These are phyloP conservation scores for Linhomoeus sp. DNA, from an alignment of 2,888 invertebrate species.

Conservation along the genomic window DNA sequence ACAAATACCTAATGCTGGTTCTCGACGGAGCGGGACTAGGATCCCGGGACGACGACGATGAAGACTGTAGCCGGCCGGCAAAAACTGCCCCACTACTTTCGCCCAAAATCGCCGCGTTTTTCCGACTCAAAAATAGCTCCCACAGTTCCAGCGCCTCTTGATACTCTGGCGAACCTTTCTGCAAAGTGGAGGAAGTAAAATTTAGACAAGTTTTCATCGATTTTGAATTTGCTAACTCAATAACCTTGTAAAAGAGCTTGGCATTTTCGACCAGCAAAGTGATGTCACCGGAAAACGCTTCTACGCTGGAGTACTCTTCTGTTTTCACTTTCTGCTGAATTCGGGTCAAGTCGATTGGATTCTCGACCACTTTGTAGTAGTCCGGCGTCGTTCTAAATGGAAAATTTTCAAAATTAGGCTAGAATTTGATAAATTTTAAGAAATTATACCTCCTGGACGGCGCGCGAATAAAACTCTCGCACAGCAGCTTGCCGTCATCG, in stretches of 20 bases:
- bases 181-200: too few species aligned
- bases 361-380: slow-evolving; percentile 51
- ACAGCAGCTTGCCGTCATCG: slow-evolving; percentile 67
- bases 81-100: too few species aligned
- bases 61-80: too few species aligned
- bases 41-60: slow-evolving; percentile 36
- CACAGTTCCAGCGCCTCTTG: slow-evolving; percentile 70
- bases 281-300: slow-evolving; percentile 69
- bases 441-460: slow-evolving; percentile 56
- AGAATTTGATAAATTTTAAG: not conserved
- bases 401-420: slow-evolving; percentile 1
- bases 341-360: slow-evolving; percentile 80
- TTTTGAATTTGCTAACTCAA: too few species aligned
- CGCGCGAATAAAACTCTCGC: slow-evolving; percentile 80
- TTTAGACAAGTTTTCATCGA: too few species aligned
- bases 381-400: slow-evolving; percentile 29
- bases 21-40: slow-evolving; percentile 33
- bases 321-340: slow-evolving; percentile 92
- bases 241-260: slow-evolving; percentile 72
- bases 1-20: too few species aligned
- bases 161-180: slow-evolving; percentile 59
- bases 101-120: too few species aligned
- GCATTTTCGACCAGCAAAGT: slow-evolving; percentile 80
- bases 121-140: slow-evolving; percentile 39
- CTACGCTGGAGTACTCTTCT: slow-evolving; percentile 79